Conservation (phyloP, 1,140 invertebrate species). For the Trachymyrmex cornetzi region DNA sequence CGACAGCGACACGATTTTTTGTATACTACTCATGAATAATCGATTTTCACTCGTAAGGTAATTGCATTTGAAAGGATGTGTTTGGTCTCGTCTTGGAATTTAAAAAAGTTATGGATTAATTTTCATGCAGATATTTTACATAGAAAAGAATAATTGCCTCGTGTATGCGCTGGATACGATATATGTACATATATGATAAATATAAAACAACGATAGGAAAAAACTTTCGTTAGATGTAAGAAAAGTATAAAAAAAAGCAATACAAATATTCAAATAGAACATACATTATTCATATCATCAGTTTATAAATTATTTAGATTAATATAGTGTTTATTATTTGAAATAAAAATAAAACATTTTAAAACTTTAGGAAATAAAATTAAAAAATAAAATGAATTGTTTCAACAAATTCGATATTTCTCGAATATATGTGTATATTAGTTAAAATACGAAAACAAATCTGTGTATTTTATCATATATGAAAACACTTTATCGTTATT, state of each 20-base stretch:
- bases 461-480: background rate
- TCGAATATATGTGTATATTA: no score
- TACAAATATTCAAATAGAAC: no score
- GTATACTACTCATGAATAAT: background rate
- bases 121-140: conserved; percentile 4
- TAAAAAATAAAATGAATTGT: background rate
- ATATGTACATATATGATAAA: background rate
- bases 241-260: background rate
- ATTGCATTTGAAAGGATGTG: conserved; percentile 23
- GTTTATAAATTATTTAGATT: no score
- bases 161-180: no score
- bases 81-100: conserved; percentile 31
- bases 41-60: background rate
- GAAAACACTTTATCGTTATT: background rate
- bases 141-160: background rate
- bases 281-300: no score
- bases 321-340: no score
- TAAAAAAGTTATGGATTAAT: conserved; percentile 30
- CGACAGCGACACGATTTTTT: background rate
- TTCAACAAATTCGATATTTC: background rate
- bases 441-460: background rate
- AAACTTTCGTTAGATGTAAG: background rate
- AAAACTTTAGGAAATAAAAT: background rate
- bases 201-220: background rate
- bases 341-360: background rate